Base-by-base conservation (phyloP, 2,113 vertebrate genomes). In the Cottus gobio region DNA sequence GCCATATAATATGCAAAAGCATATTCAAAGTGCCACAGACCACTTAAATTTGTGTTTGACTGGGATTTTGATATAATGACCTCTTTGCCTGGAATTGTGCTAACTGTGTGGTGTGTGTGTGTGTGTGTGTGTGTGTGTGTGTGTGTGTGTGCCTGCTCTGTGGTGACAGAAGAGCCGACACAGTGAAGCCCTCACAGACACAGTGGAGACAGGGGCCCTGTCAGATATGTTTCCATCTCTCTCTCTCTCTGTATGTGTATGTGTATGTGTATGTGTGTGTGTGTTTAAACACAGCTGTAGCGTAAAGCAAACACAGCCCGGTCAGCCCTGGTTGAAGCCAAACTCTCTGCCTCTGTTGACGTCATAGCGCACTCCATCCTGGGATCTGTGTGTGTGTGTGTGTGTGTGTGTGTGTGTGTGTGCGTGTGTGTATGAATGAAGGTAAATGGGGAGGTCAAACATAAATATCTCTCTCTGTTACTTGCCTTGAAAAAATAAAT, bases 201-300 rank as follows among this genome's bases (percentile, higher is more conserved):
- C 65, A 58, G 63, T 75, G 87, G 89, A 90, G 89, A 88, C 90
- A 68, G 75, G 52, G 65, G 54, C 72, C 44, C 79, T 81, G 74
- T 87, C 90, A 65, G 73, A 68, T 44, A 44, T 72, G 54, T 83
- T 72, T 78, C 73, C 60, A 20, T 82, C 48, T 52, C 60, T 85
- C 46, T 70, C 50, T 70, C 42, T 61, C 9, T 30, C 34, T 66
- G 15, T 52, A 18, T 68, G 18, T 69, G 10, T 66, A 0, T 50
- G 12, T 48, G 46, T 48, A 18, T 20, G 46, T 50, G 46, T 18
- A 7, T 64, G 31, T 75, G 70, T 57, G 61, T 74, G 86, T 61
- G 76, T 87, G 74, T 79, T 82, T 75, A 70, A 89, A 85, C 68
- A 78, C 85, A 85, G 77, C 84, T 89, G 82, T 75, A 80, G 68